Percentiles rank a stretch among this genome's conserved stretches.
Evolutionary conservation across 1,140 invertebrate species (phyloP).

Genomic region (Panulirus ornatus): DNA sequence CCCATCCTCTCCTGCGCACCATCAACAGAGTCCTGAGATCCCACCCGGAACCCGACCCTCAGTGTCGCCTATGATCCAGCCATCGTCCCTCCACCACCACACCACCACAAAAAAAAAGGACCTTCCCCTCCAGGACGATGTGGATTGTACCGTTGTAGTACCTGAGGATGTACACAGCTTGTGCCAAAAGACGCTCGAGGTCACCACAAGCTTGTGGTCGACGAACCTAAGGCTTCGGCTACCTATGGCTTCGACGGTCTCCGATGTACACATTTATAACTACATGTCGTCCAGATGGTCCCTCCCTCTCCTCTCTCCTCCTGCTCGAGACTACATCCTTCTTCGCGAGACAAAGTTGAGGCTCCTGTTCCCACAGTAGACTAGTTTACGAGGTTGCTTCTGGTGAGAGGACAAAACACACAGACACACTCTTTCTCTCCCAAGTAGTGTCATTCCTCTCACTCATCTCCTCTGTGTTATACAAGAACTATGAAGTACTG

Average conservation of each 20-base stretch:
- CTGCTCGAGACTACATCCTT: too few relatives aligned
- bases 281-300: too few relatives aligned
- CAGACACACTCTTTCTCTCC: not conserved
- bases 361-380: not conserved
- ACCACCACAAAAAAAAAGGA: not conserved
- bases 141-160: not conserved
- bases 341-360: too few relatives aligned
- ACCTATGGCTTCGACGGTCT: not conserved
- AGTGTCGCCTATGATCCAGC: conserved; percentile 30
- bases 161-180: not conserved
- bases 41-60: conserved; percentile 78
- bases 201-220: too few relatives aligned
- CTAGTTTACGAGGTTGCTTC: not conserved
- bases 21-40: conserved; percentile 86
- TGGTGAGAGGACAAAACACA: not conserved
- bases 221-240: not conserved
- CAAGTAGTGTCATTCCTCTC: not conserved
- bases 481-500: not conserved
- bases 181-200: not conserved
- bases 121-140: not conserved
- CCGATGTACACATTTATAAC: not conserved
- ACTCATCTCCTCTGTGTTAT: not conserved
- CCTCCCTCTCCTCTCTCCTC: too few relatives aligned
- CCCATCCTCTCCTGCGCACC: conserved; percentile 87
- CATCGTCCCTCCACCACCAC: not conserved